phyloP scores from a whole-genome alignment of 2,888 invertebrate genomes.

The Plebejus argus region DNA sequence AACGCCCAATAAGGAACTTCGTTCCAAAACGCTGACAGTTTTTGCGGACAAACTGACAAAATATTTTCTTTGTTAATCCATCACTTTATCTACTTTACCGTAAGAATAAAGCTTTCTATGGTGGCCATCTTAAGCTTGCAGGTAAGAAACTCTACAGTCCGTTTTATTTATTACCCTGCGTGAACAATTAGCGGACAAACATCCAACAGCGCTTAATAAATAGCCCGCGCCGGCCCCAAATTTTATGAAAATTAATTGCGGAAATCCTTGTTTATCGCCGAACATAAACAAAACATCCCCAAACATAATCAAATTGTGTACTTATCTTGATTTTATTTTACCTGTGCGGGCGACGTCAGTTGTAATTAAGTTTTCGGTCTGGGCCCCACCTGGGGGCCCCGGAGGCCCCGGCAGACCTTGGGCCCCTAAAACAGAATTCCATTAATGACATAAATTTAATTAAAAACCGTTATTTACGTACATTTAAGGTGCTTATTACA shows the following conservation, averaged over 20 bases:
- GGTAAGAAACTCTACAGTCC: not conserved
- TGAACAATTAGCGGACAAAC: not conserved
- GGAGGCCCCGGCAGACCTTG: conserved; percentile 67
- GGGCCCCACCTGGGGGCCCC: conserved; percentile 51
- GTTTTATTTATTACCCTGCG: not conserved
- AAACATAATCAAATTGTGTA: conserved; percentile 18
- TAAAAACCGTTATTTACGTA: conserved; percentile 21
- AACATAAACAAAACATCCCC: conserved; percentile 27
- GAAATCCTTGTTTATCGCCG: conserved; percentile 3
- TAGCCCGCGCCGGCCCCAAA: not conserved
- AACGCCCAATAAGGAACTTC: too few species aligned
- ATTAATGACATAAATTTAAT: conserved; percentile 21
- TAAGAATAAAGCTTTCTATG: too few species aligned
- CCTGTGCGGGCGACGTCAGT: conserved; percentile 49
- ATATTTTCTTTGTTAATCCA: too few species aligned
- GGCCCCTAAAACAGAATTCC: conserved; percentile 50
- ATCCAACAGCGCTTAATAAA: not conserved
- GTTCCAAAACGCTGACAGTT: too few species aligned
- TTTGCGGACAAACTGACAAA: too few species aligned
- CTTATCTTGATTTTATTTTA: conserved; percentile 27
- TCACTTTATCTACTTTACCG: too few species aligned
- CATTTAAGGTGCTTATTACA: conserved; percentile 9
- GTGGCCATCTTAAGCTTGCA: too few species aligned
- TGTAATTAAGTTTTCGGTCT: conserved; percentile 59
- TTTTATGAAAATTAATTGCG: conserved; percentile 5